Percentiles rank a stretch among this genome's conserved stretches.
Conservation (phyloP, 2,888 invertebrate genomes). For the Nephrotoma flavescens region DNA sequence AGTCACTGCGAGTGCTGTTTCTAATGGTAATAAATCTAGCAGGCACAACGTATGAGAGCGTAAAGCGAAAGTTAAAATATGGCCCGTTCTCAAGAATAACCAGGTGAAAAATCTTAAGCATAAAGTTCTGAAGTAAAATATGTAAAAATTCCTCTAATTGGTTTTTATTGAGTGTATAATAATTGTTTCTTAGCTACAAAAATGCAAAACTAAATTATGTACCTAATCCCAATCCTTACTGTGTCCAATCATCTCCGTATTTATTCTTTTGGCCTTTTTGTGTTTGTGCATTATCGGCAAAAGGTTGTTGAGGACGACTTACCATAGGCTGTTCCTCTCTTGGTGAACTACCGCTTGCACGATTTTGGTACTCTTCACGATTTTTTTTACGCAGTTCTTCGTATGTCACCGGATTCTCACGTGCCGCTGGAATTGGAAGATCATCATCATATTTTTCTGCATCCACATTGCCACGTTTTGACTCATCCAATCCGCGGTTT, state of each 20-base stretch:
- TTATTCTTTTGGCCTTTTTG: slow-evolving; percentile 20
- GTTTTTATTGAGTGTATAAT: not conserved
- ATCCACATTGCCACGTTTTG: slow-evolving; percentile 38
- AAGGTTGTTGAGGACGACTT: not conserved
- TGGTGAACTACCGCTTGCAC: slow-evolving; percentile 10
- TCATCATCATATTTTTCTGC: slow-evolving; percentile 33
- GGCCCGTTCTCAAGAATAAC: too few species aligned
- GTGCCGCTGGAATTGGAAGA: slow-evolving; percentile 31
- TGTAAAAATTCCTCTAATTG: not conserved
- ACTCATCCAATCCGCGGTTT: slow-evolving; percentile 42
- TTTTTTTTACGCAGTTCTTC: slow-evolving; percentile 58
- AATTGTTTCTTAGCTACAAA: not conserved
- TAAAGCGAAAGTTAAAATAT: too few species aligned
- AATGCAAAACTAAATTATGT: not conserved
- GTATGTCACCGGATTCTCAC: slow-evolving; percentile 40
- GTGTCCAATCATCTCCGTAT: slow-evolving; percentile 30
- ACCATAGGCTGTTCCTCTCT: slow-evolving; percentile 18
- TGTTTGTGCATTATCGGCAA: not conserved
- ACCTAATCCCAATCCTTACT: slow-evolving; percentile 13
- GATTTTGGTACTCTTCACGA: slow-evolving; percentile 41
- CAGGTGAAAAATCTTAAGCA: too few species aligned
- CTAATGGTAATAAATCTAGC: too few species aligned
- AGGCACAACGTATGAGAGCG: too few species aligned
- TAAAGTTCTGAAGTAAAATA: too few species aligned
- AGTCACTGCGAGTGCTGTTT: too few species aligned